Evolutionary conservation across 2,888 invertebrate species (phyloP).

Genomic region (Dichetophora obliterata): DNA sequence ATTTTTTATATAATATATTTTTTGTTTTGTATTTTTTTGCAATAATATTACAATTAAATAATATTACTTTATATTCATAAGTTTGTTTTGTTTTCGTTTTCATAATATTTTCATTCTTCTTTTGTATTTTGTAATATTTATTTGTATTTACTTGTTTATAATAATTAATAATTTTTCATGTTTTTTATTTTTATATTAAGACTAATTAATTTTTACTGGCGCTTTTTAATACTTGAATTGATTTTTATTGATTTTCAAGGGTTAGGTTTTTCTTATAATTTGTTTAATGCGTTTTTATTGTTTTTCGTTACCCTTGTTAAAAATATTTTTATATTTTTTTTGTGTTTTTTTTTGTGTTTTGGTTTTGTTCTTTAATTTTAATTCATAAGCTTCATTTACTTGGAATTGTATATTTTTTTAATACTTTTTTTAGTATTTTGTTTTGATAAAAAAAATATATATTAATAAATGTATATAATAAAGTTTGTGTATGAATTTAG

Average conservation of each 20-base stretch:
- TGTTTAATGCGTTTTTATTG: constrained; percentile 40
- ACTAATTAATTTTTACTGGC: constrained; percentile 39
- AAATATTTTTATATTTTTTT: constrained; percentile 49
- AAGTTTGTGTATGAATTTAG: constrained; percentile 25
- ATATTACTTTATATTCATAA: constrained; percentile 39
- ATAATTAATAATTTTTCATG: constrained; percentile 26
- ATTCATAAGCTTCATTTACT: constrained; percentile 38
- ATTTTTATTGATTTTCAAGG: constrained; percentile 25
- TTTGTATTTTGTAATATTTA: constrained; percentile 44
- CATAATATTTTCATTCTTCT: constrained; percentile 32
- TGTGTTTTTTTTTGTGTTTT: constrained; percentile 16
- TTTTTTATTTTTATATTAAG: constrained; percentile 16
- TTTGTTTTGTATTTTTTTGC: constrained; percentile 36
- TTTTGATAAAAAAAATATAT: constrained; percentile 16
- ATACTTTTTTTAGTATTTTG: constrained; percentile 19
- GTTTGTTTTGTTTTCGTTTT: constrained; percentile 35
- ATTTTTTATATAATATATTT: constrained; percentile 42
- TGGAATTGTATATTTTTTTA: constrained; percentile 39
- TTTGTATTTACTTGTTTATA: constrained; percentile 44
- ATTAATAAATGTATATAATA: not conserved
- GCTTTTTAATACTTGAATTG: constrained; percentile 33
- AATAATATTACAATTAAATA: constrained; percentile 40
- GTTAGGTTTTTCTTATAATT: constrained; percentile 47
- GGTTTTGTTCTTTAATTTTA: constrained; percentile 17
- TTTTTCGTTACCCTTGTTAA: constrained; percentile 51